phyloP scores from a whole-genome alignment of 2,888 invertebrate genomes.

The Cryptops parisi region DNA sequence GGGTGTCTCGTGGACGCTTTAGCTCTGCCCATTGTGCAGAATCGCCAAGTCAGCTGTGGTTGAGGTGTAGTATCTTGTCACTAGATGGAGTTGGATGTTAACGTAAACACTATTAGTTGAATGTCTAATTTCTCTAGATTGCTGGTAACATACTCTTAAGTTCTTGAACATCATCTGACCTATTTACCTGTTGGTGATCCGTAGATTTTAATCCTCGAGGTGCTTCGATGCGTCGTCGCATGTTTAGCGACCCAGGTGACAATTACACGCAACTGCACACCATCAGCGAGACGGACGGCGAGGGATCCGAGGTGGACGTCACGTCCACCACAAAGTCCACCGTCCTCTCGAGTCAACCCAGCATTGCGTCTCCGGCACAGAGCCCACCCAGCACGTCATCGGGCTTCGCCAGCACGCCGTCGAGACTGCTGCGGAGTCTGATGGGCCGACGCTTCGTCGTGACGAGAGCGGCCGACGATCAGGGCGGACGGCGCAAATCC shows the following conservation, averaged over 20 bases:
- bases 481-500: conserved; percentile 1
- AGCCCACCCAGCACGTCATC: neutral
- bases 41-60: too few relatives aligned
- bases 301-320: neutral
- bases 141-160: too few relatives aligned
- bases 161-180: too few relatives aligned
- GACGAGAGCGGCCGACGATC: conserved; percentile 3
- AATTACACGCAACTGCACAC: conserved; percentile 7
- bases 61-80: too few relatives aligned
- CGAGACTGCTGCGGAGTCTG: conserved; percentile 3
- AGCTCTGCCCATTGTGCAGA: too few relatives aligned
- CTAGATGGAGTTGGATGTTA: too few relatives aligned
- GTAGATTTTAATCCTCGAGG: conserved; percentile 2
- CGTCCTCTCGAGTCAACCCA: neutral
- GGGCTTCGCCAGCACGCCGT: conserved; percentile 1
- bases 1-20: too few relatives aligned
- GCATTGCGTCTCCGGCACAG: neutral
- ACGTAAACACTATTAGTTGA: too few relatives aligned
- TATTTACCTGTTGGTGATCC: too few relatives aligned
- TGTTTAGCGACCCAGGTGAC: conserved; percentile 10
- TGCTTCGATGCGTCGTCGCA: neutral
- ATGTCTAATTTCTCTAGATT: too few relatives aligned
- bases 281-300: conserved; percentile 1
- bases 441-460: conserved; percentile 5
- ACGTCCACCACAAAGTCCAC: neutral